Evolutionary conservation across 2,797 vertebrate species (phyloP).

Genomic region (Gymnoscopelus microlampas): DNA sequence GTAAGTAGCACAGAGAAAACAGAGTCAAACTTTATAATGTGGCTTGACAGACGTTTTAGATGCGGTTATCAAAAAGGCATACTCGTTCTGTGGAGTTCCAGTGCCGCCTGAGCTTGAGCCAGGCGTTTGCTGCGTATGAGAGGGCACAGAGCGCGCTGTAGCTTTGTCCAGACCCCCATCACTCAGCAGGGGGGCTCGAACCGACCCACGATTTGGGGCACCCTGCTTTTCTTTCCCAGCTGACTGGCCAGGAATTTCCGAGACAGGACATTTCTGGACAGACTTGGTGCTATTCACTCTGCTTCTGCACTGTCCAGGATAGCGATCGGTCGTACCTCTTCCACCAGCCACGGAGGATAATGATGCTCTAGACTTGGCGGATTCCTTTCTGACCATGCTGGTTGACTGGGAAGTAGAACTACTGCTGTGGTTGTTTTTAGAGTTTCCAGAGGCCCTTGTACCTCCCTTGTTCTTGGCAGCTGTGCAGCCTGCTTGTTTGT

Average conservation of each 20-base stretch:
- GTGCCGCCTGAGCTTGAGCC: conserved; percentile 21
- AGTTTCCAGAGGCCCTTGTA: conserved; percentile 14
- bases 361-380: conserved; percentile 20
- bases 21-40: background rate
- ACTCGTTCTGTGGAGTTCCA: conserved; percentile 43
- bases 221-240: conserved; percentile 33
- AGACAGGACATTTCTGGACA: conserved; percentile 20
- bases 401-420: conserved; percentile 40
- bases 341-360: background rate
- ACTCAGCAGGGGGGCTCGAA: conserved; percentile 22
- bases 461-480: conserved; percentile 18
- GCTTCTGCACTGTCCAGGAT: conserved; percentile 24
- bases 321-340: conserved; percentile 8
- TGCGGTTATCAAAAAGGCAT: conserved; percentile 23
- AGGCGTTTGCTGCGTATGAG: conserved; percentile 15
- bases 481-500: conserved; percentile 17
- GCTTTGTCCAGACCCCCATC: conserved; percentile 29
- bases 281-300: conserved; percentile 13
- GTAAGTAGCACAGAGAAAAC: background rate
- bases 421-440: conserved; percentile 23
- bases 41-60: background rate
- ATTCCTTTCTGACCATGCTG: conserved; percentile 31
- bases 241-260: conserved; percentile 18
- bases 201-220: conserved; percentile 40
- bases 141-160: conserved; percentile 7